Evolutionary conservation across 2,113 vertebrate genomes (phyloP), one percentile per base, ranked within the genome.

Genomic region (Hippocampus zosterae): DNA sequence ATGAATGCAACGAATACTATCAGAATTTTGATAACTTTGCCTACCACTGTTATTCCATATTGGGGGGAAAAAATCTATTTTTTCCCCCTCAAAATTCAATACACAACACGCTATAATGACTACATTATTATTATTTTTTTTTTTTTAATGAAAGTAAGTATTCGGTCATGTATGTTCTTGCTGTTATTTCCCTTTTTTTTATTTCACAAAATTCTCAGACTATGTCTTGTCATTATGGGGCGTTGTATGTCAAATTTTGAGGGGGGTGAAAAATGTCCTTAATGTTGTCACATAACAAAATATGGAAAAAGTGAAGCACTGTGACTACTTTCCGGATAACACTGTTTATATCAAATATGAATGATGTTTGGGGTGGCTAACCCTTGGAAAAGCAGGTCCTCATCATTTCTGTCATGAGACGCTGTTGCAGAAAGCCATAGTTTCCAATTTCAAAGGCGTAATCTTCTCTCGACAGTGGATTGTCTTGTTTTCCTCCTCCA

Each of bases 401-500:
- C 5, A 57, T 57, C 23, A 13, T 57, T 57, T 57, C 55, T 23
- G 52, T 53, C 1, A n/a, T 11, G 56, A 27, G 25, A 23, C 3
- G 5, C 25, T 18, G 27, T 29, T 9, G 57, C 16, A 55, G 21
- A 19, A 50, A 21, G 18, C 18, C 6, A 7, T 19, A 50, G 18
- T 19, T 50, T 50, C 62, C 40, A 64, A 40, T 64, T n/a, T 40
- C 23, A 25, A 65, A 25, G n/a, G 41, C 12, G 5, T 18, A 16
- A 60, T 29, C n/a, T 77, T 75, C 75, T 69, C 74, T 86, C 77
- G 83, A 70, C 86, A 79, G 83, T 86, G 25, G 1, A 57, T 27
- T 57, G 85, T 81, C 76, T 81, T 76, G 85, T 79, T 78, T 75
- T 71, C 77, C 76, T 84, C 73, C 76, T 81, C 69, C 86, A 85